phyloP scores from a whole-genome alignment of 2,113 vertebrate species.

The Menura novaehollandiae region DNA sequence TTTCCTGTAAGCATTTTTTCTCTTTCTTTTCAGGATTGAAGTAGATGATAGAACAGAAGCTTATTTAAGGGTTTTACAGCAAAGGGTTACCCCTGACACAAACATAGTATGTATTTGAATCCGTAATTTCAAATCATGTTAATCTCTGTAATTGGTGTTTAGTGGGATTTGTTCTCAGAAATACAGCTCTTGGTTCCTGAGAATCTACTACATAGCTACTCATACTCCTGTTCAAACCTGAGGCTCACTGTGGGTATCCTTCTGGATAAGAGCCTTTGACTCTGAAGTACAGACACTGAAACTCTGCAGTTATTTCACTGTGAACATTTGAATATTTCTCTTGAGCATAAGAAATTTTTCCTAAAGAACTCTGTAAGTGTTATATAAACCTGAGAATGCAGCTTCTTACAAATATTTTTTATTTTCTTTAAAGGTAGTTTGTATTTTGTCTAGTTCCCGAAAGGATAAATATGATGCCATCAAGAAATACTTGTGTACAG shows the following conservation, averaged over 20 bases:
- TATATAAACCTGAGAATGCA: neutral
- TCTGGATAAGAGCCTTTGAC: neutral
- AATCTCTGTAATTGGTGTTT: neutral
- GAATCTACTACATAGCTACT: accelerated
- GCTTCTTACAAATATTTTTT: neutral
- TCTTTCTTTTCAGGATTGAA: conserved; percentile 77
- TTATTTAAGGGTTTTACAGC: conserved; percentile 82
- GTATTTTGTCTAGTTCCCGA: conserved; percentile 82
- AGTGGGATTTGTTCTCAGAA: neutral
- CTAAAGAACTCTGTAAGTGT: neutral
- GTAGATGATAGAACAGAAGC: conserved; percentile 87
- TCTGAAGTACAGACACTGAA: neutral
- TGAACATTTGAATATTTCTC: neutral
- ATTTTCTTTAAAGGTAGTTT: conserved; percentile 81
- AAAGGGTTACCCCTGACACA: conserved; percentile 75
- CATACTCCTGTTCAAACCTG: neutral
- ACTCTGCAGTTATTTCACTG: neutral
- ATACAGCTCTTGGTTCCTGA: neutral
- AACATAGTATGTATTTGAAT: conserved; percentile 81
- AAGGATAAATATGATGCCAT: conserved; percentile 92
- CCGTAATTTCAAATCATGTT: neutral
- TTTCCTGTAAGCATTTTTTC: neutral
- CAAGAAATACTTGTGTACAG: conserved; percentile 93
- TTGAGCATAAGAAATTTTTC: neutral
- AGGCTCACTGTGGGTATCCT: neutral